A percentile compares a stretch with the other conserved stretches of the same genome.
These are phyloP conservation scores for Leptogaster cylindrica DNA, from an alignment of 2,888 invertebrate genomes.

Conservation along the genomic window DNA sequence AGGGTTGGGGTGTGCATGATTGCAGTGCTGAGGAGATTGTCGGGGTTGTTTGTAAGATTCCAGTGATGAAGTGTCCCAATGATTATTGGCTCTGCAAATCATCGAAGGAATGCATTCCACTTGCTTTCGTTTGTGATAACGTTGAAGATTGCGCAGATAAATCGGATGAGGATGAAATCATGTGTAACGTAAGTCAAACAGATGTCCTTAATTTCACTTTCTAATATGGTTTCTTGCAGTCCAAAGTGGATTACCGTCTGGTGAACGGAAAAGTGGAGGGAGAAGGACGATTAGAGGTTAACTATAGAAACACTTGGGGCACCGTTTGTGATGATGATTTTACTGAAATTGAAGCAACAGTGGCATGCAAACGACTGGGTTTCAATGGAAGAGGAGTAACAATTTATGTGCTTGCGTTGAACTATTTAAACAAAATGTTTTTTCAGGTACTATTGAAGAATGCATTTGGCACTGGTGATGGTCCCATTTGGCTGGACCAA, in stretches of 20 bases:
- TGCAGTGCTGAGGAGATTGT: slow-evolving; percentile 72
- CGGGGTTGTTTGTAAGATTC: slow-evolving; percentile 70
- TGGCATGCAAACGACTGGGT: slow-evolving; percentile 68
- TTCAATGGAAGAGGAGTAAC: slow-evolving; percentile 63
- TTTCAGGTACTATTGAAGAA: slow-evolving; percentile 56
- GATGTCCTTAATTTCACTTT: neutral
- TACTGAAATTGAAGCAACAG: slow-evolving; percentile 69
- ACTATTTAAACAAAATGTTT: neutral
- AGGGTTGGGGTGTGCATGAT: slow-evolving; percentile 77
- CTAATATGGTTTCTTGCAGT: slow-evolving; percentile 49
- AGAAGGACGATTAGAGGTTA: slow-evolving; percentile 75
- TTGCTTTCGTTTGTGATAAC: slow-evolving; percentile 70
- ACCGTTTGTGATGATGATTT: slow-evolving; percentile 82
- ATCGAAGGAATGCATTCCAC: slow-evolving; percentile 68
- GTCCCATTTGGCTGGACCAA: slow-evolving; percentile 76
- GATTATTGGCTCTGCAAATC: slow-evolving; percentile 70
- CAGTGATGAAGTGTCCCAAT: slow-evolving; percentile 65
- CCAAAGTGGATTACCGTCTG: slow-evolving; percentile 66
- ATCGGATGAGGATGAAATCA: slow-evolving; percentile 67
- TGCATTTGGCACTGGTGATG: slow-evolving; percentile 62
- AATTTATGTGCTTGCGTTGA: neutral
- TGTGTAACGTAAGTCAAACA: slow-evolving; percentile 67
- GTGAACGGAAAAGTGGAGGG: slow-evolving; percentile 65
- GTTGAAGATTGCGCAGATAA: slow-evolving; percentile 70
- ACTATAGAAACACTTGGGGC: slow-evolving; percentile 74